A percentile compares a stretch with the other conserved stretches of the same genome.
These are phyloP conservation scores for cattle (Bos taurus) DNA, from an alignment of 2,113 vertebrate genomes.

Conservation along the genomic window DNA sequence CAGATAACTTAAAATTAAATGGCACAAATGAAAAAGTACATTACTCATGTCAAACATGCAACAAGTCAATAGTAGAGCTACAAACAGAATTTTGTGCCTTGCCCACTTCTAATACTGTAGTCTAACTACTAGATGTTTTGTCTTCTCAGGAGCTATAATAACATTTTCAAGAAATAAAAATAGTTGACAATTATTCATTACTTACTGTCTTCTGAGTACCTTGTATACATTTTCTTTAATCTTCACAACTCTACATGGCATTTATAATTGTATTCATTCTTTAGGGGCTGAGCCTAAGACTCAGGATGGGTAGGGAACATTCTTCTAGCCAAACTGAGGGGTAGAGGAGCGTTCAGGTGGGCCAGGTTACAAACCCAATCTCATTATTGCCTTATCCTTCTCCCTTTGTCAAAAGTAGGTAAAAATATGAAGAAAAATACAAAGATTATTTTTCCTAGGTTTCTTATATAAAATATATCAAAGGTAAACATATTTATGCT, in stretches of 20 bases:
- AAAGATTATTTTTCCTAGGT: neutral
- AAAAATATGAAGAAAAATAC: neutral
- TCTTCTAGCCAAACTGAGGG: neutral
- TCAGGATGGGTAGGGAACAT: rapidly evolving
- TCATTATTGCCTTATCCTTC: neutral
- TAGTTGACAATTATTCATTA: neutral
- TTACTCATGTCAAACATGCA: neutral
- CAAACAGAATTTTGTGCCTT: neutral
- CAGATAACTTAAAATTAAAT: neutral
- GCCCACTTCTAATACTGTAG: neutral
- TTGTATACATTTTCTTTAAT: neutral
- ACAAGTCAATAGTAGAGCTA: neutral
- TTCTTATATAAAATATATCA: constrained; percentile 12
- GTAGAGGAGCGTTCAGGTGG: neutral
- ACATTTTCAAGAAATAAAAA: neutral
- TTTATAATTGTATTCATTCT: neutral
- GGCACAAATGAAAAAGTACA: neutral
- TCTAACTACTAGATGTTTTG: neutral
- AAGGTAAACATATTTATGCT: neutral
- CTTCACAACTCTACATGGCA: neutral
- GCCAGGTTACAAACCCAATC: neutral
- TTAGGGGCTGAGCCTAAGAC: neutral
- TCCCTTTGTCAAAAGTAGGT: neutral
- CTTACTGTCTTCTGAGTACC: neutral
- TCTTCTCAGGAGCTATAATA: neutral